A percentile compares a stretch with the other conserved stretches of the same genome.
Conservation (phyloP, 2,797 vertebrate genomes). For the Dryobates pubescens region DNA sequence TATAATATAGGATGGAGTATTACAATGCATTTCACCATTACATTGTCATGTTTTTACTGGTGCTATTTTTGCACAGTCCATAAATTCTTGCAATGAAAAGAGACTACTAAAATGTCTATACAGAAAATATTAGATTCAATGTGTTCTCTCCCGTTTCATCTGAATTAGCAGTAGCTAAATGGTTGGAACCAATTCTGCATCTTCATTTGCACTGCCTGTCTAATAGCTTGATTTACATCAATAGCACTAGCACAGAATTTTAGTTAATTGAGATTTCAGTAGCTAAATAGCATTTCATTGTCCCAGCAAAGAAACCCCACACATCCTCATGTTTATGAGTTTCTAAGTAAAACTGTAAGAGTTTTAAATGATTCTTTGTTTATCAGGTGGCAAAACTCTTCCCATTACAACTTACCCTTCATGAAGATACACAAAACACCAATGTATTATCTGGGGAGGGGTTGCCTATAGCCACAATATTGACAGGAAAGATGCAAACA, state of each 20-base stretch:
- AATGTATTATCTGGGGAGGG: neutral
- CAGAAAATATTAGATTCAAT: slow-evolving; percentile 27
- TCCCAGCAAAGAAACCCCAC: slow-evolving; percentile 50
- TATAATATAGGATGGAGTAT: slow-evolving; percentile 33
- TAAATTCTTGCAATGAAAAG: slow-evolving; percentile 62
- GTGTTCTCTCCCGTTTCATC: slow-evolving; percentile 32
- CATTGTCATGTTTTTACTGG: slow-evolving; percentile 56
- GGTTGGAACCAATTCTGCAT: slow-evolving; percentile 45
- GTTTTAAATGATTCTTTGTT: neutral
- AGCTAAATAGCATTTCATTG: slow-evolving; percentile 35
- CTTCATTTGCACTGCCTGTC: slow-evolving; percentile 39
- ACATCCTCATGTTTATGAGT: slow-evolving; percentile 1
- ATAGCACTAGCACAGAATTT: slow-evolving; percentile 40
- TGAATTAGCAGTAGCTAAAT: slow-evolving; percentile 62
- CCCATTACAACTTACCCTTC: neutral
- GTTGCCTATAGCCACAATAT: neutral
- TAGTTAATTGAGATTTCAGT: slow-evolving; percentile 61
- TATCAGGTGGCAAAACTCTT: slow-evolving; percentile 8
- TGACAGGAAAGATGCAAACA: neutral
- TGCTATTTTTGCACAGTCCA: slow-evolving; percentile 51
- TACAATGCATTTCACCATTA: neutral
- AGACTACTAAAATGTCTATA: neutral
- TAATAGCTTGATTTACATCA: slow-evolving; percentile 65
- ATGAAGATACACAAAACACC: neutral
- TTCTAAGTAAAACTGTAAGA: slow-evolving; percentile 56